These are phyloP conservation scores for Dipus sagitta DNA, from an alignment of 2,797 vertebrate species.

Conservation along the genomic window DNA sequence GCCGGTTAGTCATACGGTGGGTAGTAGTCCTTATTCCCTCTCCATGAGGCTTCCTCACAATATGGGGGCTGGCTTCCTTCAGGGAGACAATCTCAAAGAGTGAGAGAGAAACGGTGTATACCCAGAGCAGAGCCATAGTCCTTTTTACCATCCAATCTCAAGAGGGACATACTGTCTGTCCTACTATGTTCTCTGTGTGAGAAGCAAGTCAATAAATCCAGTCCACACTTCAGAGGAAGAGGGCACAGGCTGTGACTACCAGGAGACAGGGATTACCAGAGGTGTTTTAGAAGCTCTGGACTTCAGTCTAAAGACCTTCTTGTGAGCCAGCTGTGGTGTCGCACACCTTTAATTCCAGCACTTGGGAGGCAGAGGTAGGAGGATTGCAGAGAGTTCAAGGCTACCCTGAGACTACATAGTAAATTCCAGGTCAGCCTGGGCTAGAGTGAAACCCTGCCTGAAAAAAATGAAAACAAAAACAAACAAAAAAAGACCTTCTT, in stretches of 20 bases:
- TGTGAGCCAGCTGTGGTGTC: no score
- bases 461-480: no score
- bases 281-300: background rate
- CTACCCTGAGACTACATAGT: no score
- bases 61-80: background rate
- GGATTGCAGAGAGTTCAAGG: no score
- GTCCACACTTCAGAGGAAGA: background rate
- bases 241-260: background rate
- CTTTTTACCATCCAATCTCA: constrained; percentile 12
- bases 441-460: no score
- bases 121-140: background rate
- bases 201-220: background rate
- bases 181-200: background rate
- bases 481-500: background rate
- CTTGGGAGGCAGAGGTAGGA: no score
- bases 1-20: background rate
- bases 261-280: background rate
- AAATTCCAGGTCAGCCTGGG: no score
- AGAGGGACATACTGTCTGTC: background rate
- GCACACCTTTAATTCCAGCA: no score
- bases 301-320: background rate
- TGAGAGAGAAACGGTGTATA: background rate
- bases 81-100: background rate
- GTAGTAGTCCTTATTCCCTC: background rate
- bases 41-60: background rate